Evolutionary conservation across 2,888 invertebrate species (phyloP), one percentile per base, ranked within the genome.

Genomic region (Agrenia bidenticulata): DNA sequence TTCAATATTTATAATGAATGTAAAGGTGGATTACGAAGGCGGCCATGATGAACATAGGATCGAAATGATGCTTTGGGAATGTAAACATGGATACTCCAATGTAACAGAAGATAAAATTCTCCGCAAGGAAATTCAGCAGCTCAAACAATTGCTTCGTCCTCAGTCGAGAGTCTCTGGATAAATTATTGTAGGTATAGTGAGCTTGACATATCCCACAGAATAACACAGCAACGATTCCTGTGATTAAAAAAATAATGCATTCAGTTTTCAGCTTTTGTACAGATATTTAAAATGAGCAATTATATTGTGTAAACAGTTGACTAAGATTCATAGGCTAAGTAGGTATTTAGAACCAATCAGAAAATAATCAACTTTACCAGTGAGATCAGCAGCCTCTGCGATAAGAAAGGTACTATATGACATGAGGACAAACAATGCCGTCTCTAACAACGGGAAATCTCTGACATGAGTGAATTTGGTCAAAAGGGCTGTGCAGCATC

Each of bases 191-290:
- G 0, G 98, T 99, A 81, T 99, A 99, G 82, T 99, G 98, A 21
- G 98, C 98, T 82, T 99, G 98, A 79, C 95, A 96, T 78, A 99
- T 98, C 27, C 98, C 98, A 82, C 98, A 98, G 82, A 98, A 99
- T 53, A 99, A 80, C 0, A 98, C 96, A 57, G 98, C 93, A 13
- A 99, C 98, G 73, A 98, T 95, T 61, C 93, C 89, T 89, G 27
- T n/a, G n/a, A 32, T 32, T 13, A 15, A 32, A 56, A 32, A 32
- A 9, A 19, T n/a, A 24, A 23, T 15, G 26, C 13, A 15, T 5
- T 11, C 5, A 7, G n/a, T 15, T 19, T n/a, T 32, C 32, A 32
- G 32, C 24, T 7, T 32, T 41, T 27, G 23, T 49, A 17, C 50
- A 49, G 9, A 7, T 13, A 49, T 13, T 49, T 49, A 13, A 49